Evolutionary conservation across 2,888 invertebrate genomes (phyloP), one percentile per base, ranked within the genome.

Genomic region (Entomobrya proxima): DNA sequence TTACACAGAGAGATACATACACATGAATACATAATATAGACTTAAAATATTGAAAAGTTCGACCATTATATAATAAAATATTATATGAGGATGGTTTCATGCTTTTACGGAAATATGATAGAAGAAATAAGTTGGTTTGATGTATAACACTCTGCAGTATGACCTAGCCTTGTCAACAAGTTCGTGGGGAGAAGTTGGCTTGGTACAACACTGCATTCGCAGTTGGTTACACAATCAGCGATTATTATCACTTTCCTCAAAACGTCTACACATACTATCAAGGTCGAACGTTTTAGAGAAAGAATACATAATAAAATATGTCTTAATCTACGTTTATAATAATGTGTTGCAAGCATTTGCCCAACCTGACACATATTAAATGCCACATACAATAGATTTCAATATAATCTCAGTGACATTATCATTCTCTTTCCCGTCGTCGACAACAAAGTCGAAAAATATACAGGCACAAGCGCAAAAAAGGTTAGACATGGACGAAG

Each of bases 1-100:
- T 72, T 72, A 69, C 69, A 67, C 18, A 35, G 61, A 64, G 32
- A 64, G n/a, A 64, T 18, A 64, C 61, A 64, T 7, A 64, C 35
- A 64, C 61, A 67, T 30, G 30, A 55, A 55, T 37, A 40, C 37
- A n/a, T n/a, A n/a, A n/a, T n/a, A n/a, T n/a, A n/a, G n/a, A n/a
- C n/a, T n/a, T n/a, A n/a, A n/a, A n/a, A n/a, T n/a, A n/a, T n/a
- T n/a, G n/a, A n/a, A n/a, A n/a, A n/a, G n/a, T n/a, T n/a, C n/a
- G n/a, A 55, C 24, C 21, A 55, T 24, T 50, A 50, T 52, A 18
- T n/a, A 21, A 18, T 3, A 44, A 44, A 52, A 21, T 52, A 52
- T 52, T 15, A 44, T n/a, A 44, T 15, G 15, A 44, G 11, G 44
- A 44, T 44, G 44, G 44, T 44, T 44, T 44, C 44, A 44, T 44